phyloP scores from a whole-genome alignment of 2,797 vertebrate species.

The Antennarius maculatus region DNA sequence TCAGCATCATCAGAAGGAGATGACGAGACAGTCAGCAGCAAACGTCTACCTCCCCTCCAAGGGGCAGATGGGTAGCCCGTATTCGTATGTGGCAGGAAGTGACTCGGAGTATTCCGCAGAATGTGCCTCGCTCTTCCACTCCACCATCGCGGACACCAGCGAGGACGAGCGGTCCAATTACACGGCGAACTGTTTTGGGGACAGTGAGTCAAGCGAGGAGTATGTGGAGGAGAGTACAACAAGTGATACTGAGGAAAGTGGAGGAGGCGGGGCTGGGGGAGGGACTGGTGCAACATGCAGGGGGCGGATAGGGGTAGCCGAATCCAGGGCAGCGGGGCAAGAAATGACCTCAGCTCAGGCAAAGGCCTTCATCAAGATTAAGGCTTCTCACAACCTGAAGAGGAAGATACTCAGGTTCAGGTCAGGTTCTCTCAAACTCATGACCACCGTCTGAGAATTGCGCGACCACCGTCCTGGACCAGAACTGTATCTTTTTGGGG shows the following conservation, averaged over 20 bases:
- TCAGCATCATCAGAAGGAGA: constrained; percentile 77
- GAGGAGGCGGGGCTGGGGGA: constrained; percentile 66
- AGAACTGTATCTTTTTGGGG: background rate
- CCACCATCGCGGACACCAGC: constrained; percentile 92
- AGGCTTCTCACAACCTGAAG: constrained; percentile 95
- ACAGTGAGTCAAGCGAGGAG: constrained; percentile 91
- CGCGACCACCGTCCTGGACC: no score
- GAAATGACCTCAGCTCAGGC: constrained; percentile 81
- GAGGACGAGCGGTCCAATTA: constrained; percentile 93
- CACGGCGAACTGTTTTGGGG: constrained; percentile 93
- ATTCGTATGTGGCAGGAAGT: constrained; percentile 81
- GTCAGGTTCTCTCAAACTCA: constrained; percentile 93
- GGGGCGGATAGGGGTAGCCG: constrained; percentile 7
- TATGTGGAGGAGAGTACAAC: constrained; percentile 88
- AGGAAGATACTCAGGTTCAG: constrained; percentile 94
- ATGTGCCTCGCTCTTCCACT: constrained; percentile 93
- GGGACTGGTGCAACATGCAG: constrained; percentile 57
- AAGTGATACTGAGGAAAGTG: constrained; percentile 89
- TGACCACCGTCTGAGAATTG: constrained; percentile 90
- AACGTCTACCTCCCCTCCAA: constrained; percentile 60
- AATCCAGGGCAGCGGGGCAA: constrained; percentile 37
- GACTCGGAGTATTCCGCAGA: constrained; percentile 96
- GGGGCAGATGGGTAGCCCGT: constrained; percentile 78
- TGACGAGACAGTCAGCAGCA: constrained; percentile 54
- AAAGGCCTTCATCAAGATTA: constrained; percentile 92